These are phyloP conservation scores for Prietella phreatophila DNA, from an alignment of 2,113 vertebrate species.

Conservation along the genomic window DNA sequence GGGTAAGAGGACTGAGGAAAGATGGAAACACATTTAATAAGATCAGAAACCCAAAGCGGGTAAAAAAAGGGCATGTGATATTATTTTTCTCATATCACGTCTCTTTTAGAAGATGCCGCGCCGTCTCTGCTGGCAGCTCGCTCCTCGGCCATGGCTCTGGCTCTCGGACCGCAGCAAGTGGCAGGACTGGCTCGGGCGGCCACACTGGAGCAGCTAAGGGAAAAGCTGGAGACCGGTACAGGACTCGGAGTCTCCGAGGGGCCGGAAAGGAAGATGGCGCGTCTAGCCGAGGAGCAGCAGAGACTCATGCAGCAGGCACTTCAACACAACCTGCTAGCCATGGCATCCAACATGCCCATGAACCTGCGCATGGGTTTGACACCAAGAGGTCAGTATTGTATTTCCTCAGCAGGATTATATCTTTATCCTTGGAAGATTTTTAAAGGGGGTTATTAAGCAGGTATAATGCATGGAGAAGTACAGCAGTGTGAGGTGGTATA, in stretches of 20 bases:
- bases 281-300: constrained; percentile 87
- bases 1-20: constrained; percentile 27
- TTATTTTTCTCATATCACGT: background rate
- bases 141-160: constrained; percentile 76
- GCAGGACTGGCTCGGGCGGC: constrained; percentile 74
- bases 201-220: constrained; percentile 87
- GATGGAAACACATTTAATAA: background rate
- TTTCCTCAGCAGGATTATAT: background rate
- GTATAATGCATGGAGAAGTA: background rate
- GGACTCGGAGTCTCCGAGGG: constrained; percentile 68
- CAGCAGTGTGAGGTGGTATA: too few species aligned
- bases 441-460: background rate
- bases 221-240: constrained; percentile 81
- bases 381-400: constrained; percentile 77
- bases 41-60: background rate
- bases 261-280: constrained; percentile 82
- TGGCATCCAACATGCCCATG: constrained; percentile 91
- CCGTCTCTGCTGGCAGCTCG: constrained; percentile 75
- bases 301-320: constrained; percentile 91
- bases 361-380: constrained; percentile 82
- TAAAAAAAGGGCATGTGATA: background rate
- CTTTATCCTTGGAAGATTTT: background rate
- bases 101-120: constrained; percentile 64
- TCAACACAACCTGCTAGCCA: constrained; percentile 86
- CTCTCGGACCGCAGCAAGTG: constrained; percentile 80